Evolutionary conservation across 2,113 vertebrate genomes (phyloP), one percentile per base, ranked within the genome.

Genomic region (Colinus virginianus): DNA sequence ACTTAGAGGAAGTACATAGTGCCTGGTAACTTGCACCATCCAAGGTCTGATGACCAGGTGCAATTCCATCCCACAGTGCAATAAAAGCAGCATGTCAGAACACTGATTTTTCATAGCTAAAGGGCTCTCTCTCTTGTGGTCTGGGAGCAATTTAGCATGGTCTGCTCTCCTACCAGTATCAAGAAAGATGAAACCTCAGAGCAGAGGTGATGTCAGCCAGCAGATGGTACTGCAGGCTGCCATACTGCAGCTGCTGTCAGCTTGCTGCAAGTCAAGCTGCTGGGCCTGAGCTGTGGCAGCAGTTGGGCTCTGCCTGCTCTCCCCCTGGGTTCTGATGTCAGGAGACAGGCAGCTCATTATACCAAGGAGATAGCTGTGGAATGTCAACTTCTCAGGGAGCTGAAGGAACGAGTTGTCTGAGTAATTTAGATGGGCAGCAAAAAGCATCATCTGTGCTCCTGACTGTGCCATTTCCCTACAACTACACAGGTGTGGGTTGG

Each of bases 161-260:
- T 71, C 51, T 70, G 68, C 58, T 46, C 75, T 68, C 77, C 78
- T 84, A 7, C 42, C 66, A 30, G 36, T 62, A 66, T 51, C 34
- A 59, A 42, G 53, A 17, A 63, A 74, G 76, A 74, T 43, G 74
- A 84, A 76, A 21, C n/a, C 8, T 7, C 4, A 25, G 69, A 83
- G 89, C 86, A 85, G 79, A 77, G 79, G 79, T 80, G 86, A 58
- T 81, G 80, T 40, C 91, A 93, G 91, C 80, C 87, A 94, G 89
- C 93, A 95, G 95, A 95, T 92, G 93, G 93, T 92, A 84, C 74
- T 87, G 82, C 3, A 87, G 84, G 78, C 77, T 94, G 81, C 92
- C 77, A 22, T 36, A 34, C 53, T 68, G 68, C 30, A 23, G 30
- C 82, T 74, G 63, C 74, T 78, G 55, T 42, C 89, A 75, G n/a